These are phyloP conservation scores for Pandion haliaetus DNA, from an alignment of 2,113 vertebrate species.

Conservation along the genomic window DNA sequence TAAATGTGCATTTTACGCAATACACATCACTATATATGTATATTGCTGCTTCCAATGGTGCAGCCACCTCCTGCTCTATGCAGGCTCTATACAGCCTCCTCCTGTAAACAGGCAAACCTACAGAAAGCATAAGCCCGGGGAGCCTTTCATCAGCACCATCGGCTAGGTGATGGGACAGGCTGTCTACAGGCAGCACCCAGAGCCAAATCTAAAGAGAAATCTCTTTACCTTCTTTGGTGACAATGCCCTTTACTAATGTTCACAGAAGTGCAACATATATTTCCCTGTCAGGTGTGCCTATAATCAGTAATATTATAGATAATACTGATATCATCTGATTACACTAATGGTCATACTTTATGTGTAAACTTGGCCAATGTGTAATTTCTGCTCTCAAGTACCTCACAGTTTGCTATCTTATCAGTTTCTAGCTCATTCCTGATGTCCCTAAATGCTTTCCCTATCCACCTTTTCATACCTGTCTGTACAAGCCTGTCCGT, in stretches of 20 bases:
- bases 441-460: background rate
- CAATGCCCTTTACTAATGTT: background rate
- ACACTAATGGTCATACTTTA: background rate
- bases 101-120: background rate
- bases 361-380: background rate
- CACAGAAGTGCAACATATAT: background rate
- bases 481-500: background rate
- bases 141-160: background rate
- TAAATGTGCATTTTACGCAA: constrained; percentile 17
- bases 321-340: background rate
- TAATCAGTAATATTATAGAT: background rate
- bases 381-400: background rate
- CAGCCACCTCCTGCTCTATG: background rate
- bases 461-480: background rate
- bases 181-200: background rate
- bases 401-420: background rate
- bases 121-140: background rate
- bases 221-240: background rate
- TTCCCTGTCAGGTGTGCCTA: background rate
- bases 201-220: background rate
- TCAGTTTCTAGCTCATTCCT: background rate
- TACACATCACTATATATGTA: background rate
- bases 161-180: background rate
- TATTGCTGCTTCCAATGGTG: background rate
- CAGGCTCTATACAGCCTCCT: background rate